Evolutionary conservation across 2,113 vertebrate species (phyloP).

Genomic region (Onychorhynchus coronatus): DNA sequence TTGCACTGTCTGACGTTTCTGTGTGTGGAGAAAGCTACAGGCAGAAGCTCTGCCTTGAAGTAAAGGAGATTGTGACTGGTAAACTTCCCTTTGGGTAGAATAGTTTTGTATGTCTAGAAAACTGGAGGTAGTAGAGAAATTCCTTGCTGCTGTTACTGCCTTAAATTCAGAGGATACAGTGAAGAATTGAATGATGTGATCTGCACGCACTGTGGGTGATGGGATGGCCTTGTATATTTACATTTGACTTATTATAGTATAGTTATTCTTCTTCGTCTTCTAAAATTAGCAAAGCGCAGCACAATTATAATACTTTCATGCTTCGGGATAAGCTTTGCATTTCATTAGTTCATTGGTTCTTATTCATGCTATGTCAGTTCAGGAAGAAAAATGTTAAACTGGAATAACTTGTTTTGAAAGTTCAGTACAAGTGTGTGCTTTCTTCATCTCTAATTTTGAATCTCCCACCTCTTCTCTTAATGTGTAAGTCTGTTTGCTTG

Average conservation of each 20-base stretch:
- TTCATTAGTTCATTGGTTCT: slow-evolving; percentile 50
- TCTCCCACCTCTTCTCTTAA: slow-evolving; percentile 3
- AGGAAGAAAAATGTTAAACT: slow-evolving; percentile 55
- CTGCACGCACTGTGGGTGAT: neutral
- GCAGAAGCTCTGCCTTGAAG: neutral
- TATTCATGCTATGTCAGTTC: slow-evolving; percentile 51
- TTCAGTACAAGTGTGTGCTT: slow-evolving; percentile 51
- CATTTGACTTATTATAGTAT: slow-evolving; percentile 27
- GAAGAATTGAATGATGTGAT: neutral
- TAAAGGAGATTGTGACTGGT: neutral
- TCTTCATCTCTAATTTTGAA: slow-evolving; percentile 36
- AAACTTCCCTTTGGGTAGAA: neutral
- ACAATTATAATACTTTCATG: slow-evolving; percentile 62
- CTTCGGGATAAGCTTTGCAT: slow-evolving; percentile 58
- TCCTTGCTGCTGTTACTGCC: neutral
- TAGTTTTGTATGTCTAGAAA: neutral
- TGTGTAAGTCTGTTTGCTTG: neutral
- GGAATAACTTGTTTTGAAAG: slow-evolving; percentile 65
- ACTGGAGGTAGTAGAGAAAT: neutral
- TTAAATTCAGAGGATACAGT: neutral
- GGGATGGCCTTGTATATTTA: slow-evolving; percentile 14
- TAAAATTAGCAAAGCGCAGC: slow-evolving; percentile 63
- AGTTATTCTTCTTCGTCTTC: slow-evolving; percentile 30
- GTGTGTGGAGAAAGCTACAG: neutral
- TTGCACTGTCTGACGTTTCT: neutral